Evolutionary conservation across 2,888 invertebrate genomes (phyloP), one percentile per base, ranked within the genome.

Genomic region (Lycophotia porphyrea): DNA sequence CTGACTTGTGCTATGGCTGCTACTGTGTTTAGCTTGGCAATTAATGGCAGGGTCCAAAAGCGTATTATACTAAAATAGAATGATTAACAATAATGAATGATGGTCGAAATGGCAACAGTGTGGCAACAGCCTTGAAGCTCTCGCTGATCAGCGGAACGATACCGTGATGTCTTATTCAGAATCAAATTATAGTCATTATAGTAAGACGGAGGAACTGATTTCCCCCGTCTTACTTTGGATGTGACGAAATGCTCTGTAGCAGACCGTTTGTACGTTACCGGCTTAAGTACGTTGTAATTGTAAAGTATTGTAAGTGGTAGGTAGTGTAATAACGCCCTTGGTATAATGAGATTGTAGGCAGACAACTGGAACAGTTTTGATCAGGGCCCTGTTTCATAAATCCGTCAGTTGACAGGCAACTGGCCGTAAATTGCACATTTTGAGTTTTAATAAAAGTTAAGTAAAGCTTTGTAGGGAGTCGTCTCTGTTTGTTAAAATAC

Each of bases 111-210:
- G 42, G 24, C 36, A 70, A 39, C 44, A 58, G 24, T 55, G 36
- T 61, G 11, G 4, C 36, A 65, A 64, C 44, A 67, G 70, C 81
- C 81, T 84, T 81, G 70, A 64, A 44, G 24, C 36, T 27, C 24
- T 67, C 24, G 11, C 34, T 55, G 70, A 75, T 71, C 68, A 67
- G 70, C 55, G 1, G n/a, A 24, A 36, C 44, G 69, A 63, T 73
- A 63, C 60, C 44, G n/a, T 42, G 81, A 75, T 71, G 81, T 84
- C 85, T 81, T 80, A 44, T 58, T 84, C 47, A 49, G 72, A 31
- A 49, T 49, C n/a, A 81, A 81, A 82, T 82, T 81, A 85, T 61
- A 75, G 71, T 84, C 60, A 82, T 81, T 84, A 84, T 42, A 31
- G 8, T 13, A 27, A 39, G 27, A 42, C 71, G 44, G 58, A 63